phyloP scores from a whole-genome alignment of 2,113 vertebrate species.

The Desmodus rotundus region DNA sequence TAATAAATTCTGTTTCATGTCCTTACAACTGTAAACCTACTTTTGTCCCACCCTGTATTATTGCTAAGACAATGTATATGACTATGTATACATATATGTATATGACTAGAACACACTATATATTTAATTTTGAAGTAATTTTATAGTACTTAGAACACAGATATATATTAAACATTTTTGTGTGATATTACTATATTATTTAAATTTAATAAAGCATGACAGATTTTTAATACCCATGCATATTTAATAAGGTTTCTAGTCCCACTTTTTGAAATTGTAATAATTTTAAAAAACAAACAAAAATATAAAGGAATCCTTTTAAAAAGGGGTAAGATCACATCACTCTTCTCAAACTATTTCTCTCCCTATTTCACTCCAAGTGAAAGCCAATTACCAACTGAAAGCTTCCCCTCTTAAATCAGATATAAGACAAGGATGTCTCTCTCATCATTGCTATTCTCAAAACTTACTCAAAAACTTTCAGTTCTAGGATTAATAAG shows the following conservation, averaged over 20 bases:
- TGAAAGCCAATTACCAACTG: neutral
- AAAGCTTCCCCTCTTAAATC: neutral
- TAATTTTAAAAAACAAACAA: neutral
- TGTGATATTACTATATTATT: neutral
- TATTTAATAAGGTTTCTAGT: neutral
- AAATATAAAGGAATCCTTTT: neutral
- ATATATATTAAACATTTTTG: neutral
- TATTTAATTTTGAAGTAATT: slow-evolving; percentile 7
- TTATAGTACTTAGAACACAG: neutral
- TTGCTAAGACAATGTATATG: neutral
- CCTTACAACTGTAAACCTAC: neutral
- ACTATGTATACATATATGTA: no score
- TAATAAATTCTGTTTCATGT: no score
- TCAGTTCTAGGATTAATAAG: neutral
- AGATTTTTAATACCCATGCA: neutral
- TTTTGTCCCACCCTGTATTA: neutral
- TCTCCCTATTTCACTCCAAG: neutral
- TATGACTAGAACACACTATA: neutral
- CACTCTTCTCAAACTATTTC: neutral
- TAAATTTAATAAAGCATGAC: neutral
- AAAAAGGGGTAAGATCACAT: neutral
- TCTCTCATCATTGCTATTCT: neutral
- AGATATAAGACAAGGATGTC: neutral
- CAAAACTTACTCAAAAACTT: no score
- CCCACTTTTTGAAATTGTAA: neutral